Conservation (phyloP, 1,140 invertebrate genomes). For the Latrodectus geometricus region DNA sequence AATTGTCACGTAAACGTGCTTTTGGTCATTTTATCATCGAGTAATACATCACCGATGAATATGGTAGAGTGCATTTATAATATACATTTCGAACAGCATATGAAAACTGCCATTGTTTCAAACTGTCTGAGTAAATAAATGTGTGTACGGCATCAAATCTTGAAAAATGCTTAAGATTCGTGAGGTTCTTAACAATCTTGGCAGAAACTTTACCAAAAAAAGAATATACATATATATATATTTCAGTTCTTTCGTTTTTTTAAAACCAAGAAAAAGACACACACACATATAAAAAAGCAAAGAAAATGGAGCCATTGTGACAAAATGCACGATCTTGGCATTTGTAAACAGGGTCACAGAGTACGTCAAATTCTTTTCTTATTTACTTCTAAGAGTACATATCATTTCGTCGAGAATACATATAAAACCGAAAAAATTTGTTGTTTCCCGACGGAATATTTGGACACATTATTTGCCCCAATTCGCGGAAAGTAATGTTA, state of each 20-base stretch:
- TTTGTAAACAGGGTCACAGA: slow-evolving; percentile 48
- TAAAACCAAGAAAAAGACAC: neutral
- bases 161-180: neutral
- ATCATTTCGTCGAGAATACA: slow-evolving; percentile 13
- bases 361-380: slow-evolving; percentile 31
- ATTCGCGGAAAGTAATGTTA: slow-evolving; percentile 32
- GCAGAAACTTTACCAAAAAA: neutral
- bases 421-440: slow-evolving; percentile 18
- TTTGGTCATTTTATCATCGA: no score
- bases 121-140: neutral
- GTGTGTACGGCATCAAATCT: neutral
- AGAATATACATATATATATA: neutral
- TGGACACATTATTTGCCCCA: slow-evolving; percentile 52
- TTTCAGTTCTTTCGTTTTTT: neutral
- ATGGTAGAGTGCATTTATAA: no score
- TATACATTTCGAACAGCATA: no score
- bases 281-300: neutral
- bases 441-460: slow-evolving; percentile 22
- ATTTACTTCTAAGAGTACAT: slow-evolving; percentile 6
- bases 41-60: no score
- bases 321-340: slow-evolving; percentile 51
- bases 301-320: slow-evolving; percentile 29
- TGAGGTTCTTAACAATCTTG: neutral
- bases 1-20: no score
- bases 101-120: neutral